Evolutionary conservation across 2,797 vertebrate genomes (phyloP), one percentile per base, ranked within the genome.

Genomic region (Uromys caudimaculatus): DNA sequence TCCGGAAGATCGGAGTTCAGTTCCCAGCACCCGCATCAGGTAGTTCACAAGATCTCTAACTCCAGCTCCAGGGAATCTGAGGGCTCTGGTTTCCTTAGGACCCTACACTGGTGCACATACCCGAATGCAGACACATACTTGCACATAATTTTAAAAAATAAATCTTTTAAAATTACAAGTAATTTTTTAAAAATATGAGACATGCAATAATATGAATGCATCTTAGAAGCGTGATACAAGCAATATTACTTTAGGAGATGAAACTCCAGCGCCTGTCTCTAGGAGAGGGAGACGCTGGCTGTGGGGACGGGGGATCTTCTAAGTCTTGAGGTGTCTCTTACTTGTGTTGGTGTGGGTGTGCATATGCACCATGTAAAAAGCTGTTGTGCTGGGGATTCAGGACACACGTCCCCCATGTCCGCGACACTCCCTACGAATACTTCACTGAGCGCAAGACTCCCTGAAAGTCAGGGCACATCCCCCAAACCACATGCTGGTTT

Each of bases 371-470:
- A 27, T 1, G 23, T 32, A 73, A 64, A 44, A 75, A 44, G 27
- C 24, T 47, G 6, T 1, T 3, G 13, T 10, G 38, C 93, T 78
- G 7, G 35, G 32, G n/a, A 27, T 41, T 10, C 23, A 3, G 4
- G 52, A 60, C 19, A 44, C 12, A 3, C 0, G 44, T 1, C 12
- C 38, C 50, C 2, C 21, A 6, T 3, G 52, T n/a, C 23, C 1
- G 21, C 54, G 35, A 64, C 6, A 32, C 4, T 13, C 27, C 75
- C 17, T 13, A 23, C 27, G 35, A 21, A 58, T 4, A 73, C 10
- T 14, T 87, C 16, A 54, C 3, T 32, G 32, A 29, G 19, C 5
- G 1, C 41, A 62, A 19, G 5, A 64, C 27, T n/a, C 60, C 38
- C 41, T 6, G 24, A 19, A 73, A 19, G 11, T 12, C 21, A n/a